phyloP scores from a whole-genome alignment of 2,797 vertebrate species.

The Molossus molossus region DNA sequence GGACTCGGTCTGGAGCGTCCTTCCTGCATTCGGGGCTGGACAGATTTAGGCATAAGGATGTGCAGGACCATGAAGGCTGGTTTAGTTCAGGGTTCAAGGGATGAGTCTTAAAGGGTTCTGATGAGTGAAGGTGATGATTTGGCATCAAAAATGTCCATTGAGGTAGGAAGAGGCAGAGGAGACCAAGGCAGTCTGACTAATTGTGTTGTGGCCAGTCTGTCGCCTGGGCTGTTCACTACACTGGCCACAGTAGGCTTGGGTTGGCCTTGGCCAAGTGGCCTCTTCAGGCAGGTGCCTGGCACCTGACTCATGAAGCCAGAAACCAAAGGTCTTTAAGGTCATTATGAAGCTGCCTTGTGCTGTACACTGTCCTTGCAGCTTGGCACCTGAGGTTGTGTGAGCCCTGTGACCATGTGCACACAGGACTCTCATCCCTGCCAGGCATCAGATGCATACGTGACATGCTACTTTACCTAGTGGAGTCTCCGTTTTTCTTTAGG shows the following conservation, averaged over 20 bases:
- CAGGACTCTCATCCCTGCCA: background rate
- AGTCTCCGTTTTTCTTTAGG: background rate
- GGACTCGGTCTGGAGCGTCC: accelerated
- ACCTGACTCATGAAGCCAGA: background rate
- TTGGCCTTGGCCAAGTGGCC: background rate
- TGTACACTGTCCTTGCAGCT: too few species aligned
- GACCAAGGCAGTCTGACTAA: background rate
- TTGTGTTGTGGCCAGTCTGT: background rate
- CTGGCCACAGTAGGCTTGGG: background rate
- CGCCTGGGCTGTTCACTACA: background rate
- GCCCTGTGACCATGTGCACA: background rate
- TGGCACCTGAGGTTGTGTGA: background rate
- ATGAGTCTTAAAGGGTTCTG: background rate
- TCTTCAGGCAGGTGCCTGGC: background rate
- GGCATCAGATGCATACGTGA: background rate
- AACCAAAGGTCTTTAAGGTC: background rate
- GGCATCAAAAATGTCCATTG: background rate
- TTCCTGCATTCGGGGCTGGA: background rate
- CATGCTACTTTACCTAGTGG: background rate
- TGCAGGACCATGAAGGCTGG: background rate
- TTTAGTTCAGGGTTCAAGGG: background rate
- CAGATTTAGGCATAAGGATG: background rate
- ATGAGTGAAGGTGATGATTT: background rate
- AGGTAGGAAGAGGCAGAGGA: background rate
- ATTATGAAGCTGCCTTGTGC: background rate